phyloP scores from a whole-genome alignment of 92 coral and sea anemone species.

The Zoanthus gigantus region DNA sequence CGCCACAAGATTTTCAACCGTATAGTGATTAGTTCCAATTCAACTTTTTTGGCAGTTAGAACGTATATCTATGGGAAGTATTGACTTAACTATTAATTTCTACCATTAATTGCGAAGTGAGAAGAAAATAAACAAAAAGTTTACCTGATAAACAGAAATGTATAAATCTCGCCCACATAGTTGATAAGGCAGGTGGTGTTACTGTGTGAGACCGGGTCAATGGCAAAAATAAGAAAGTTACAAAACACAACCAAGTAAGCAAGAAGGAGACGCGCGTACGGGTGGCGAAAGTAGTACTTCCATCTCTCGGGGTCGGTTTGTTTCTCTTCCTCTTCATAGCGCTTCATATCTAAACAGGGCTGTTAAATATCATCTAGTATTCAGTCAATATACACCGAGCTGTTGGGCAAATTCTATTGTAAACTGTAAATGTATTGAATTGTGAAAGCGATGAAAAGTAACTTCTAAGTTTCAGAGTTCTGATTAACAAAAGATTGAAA shows the following conservation, averaged over 20 bases:
- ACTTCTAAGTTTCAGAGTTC: too few relatives aligned
- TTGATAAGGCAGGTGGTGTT: slow-evolving; percentile 78
- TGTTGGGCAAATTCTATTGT: neutral
- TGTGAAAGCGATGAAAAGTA: too few relatives aligned
- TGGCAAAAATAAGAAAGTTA: slow-evolving; percentile 93
- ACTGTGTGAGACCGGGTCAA: slow-evolving; percentile 98
- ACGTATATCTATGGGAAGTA: too few relatives aligned
- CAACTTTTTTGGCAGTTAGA: too few relatives aligned
- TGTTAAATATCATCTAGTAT: neutral
- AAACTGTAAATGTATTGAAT: neutral
- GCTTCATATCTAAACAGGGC: slow-evolving; percentile 72
- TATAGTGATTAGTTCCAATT: too few relatives aligned
- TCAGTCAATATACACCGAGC: neutral
- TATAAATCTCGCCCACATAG: slow-evolving; percentile 85
- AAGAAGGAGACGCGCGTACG: slow-evolving; percentile 74
- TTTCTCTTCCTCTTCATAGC: slow-evolving; percentile 74
- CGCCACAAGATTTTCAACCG: too few relatives aligned
- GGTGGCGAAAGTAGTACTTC: slow-evolving; percentile 89
- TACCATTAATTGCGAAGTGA: too few relatives aligned
- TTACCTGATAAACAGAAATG: slow-evolving; percentile 75
- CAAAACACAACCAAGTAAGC: slow-evolving; percentile 92
- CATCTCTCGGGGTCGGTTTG: slow-evolving; percentile 77
- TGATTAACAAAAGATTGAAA: too few relatives aligned
- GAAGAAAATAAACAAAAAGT: neutral
- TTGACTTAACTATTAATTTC: too few relatives aligned